A percentile compares a stretch with the other conserved stretches of the same genome.
These are phyloP conservation scores for Muntiacus muntjak DNA, from an alignment of 2,113 vertebrate genomes.

Conservation along the genomic window DNA sequence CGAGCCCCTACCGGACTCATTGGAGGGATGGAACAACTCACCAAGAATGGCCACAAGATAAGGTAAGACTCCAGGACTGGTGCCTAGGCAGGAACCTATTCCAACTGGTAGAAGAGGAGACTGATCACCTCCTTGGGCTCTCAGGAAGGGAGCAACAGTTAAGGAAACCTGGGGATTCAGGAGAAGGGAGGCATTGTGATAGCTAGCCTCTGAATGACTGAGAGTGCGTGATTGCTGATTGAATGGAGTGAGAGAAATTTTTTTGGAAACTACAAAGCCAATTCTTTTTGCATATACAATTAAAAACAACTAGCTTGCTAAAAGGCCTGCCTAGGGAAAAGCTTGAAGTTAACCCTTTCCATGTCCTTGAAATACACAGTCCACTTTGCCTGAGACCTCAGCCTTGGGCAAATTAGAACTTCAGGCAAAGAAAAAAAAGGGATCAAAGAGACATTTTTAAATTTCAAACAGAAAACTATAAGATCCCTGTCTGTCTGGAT, in stretches of 20 bases:
- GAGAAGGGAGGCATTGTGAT: background rate
- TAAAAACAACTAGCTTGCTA: background rate
- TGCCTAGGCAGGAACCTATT: background rate
- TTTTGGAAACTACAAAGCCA: background rate
- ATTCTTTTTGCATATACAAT: background rate
- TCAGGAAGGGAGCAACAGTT: background rate
- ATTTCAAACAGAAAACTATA: background rate
- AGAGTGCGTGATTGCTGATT: background rate
- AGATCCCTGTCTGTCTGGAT: background rate
- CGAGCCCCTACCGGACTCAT: accelerated
- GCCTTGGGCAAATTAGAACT: background rate
- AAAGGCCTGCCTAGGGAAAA: background rate
- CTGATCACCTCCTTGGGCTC: background rate
- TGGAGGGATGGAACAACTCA: background rate
- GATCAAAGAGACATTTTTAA: background rate
- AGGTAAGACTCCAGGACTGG: background rate
- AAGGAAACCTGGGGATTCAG: background rate
- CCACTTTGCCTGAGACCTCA: background rate
- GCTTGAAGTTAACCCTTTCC: background rate
- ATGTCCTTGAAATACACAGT: background rate
- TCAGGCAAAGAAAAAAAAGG: background rate
- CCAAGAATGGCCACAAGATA: background rate
- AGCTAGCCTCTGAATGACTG: background rate
- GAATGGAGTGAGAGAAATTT: accelerated
- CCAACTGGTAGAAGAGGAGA: background rate